These are phyloP conservation scores for Myoxocephalus aenaeus DNA, from an alignment of 2,797 vertebrate species.

Conservation along the genomic window DNA sequence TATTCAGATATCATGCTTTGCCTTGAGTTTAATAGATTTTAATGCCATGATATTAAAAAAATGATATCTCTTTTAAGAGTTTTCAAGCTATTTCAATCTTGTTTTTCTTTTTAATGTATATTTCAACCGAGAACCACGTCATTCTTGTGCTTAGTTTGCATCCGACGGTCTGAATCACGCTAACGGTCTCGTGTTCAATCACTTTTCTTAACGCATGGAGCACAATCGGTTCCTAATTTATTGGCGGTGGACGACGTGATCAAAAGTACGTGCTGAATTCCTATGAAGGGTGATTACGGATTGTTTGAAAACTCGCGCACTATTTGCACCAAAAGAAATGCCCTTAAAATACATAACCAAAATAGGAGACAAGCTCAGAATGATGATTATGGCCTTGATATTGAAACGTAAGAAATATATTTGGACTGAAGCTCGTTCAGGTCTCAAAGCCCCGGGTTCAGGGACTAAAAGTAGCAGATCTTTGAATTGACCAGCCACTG, in stretches of 20 bases:
- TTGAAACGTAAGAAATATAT: conserved; percentile 26
- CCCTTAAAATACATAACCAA: conserved; percentile 64
- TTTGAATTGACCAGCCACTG: conserved; percentile 57
- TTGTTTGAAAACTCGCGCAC: conserved; percentile 59
- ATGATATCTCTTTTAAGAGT: conserved; percentile 11
- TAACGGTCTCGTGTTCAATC: conserved; percentile 28
- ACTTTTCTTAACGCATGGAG: conserved; percentile 42
- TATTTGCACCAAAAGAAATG: conserved; percentile 76
- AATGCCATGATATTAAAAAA: conserved; percentile 13
- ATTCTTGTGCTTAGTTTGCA: conserved; percentile 22
- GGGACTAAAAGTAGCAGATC: conserved; percentile 50
- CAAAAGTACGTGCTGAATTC: conserved; percentile 32
- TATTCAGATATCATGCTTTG: not conserved
- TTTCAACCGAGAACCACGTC: conserved; percentile 29
- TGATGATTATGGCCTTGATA: conserved; percentile 15
- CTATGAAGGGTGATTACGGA: conserved; percentile 28
- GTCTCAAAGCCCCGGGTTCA: conserved; percentile 21
- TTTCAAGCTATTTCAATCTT: conserved; percentile 10
- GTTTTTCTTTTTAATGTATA: conserved; percentile 3
- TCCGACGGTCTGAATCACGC: conserved; percentile 1
- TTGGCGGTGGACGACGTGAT: conserved; percentile 26
- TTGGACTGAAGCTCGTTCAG: conserved; percentile 41
- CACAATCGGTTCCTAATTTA: conserved; percentile 67
- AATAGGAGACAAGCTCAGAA: conserved; percentile 43
- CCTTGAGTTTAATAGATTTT: conserved; percentile 32